Conservation (phyloP, 2,888 invertebrate species). For the Drosophila borealis region DNA sequence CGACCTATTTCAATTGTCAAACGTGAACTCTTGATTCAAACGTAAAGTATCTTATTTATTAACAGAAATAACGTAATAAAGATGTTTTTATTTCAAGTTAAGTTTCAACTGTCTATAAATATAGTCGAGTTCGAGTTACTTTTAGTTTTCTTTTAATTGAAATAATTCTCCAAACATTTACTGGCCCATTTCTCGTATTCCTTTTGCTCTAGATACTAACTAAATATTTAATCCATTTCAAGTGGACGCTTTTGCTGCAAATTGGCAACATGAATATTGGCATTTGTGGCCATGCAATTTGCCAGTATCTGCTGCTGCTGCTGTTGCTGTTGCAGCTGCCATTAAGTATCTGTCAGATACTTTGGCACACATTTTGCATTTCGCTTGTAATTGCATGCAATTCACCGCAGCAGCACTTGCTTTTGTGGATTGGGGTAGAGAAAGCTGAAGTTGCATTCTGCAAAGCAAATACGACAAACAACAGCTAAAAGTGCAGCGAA, state of each 20-base stretch:
- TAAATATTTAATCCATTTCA: constrained; percentile 24
- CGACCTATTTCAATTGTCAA: too few relatives aligned
- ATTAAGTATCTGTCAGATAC: constrained; percentile 78
- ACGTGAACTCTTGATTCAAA: too few relatives aligned
- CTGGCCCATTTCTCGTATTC: too few relatives aligned
- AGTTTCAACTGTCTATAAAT: too few relatives aligned
- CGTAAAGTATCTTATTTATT: too few relatives aligned
- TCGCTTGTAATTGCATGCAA: constrained; percentile 77
- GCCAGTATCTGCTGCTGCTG: constrained; percentile 9
- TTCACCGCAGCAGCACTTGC: constrained; percentile 43
- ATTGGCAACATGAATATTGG: constrained; percentile 44
- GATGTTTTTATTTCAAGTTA: too few relatives aligned
- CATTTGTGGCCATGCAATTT: constrained; percentile 26
- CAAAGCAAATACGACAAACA: constrained; percentile 48
- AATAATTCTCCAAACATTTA: not conserved
- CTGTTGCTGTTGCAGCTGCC: constrained; percentile 35
- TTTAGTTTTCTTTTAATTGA: not conserved
- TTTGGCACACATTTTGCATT: constrained; percentile 78
- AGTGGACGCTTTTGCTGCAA: constrained; percentile 19
- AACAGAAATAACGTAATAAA: too few relatives aligned
- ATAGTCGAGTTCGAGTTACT: not conserved
- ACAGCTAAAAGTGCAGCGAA: constrained; percentile 45
- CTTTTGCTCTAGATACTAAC: not conserved
- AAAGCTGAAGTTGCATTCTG: constrained; percentile 22
- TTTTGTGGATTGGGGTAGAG: not conserved